Evolutionary conservation across 1,140 invertebrate genomes (phyloP).

Genomic region (Doryteuthis pealeii): DNA sequence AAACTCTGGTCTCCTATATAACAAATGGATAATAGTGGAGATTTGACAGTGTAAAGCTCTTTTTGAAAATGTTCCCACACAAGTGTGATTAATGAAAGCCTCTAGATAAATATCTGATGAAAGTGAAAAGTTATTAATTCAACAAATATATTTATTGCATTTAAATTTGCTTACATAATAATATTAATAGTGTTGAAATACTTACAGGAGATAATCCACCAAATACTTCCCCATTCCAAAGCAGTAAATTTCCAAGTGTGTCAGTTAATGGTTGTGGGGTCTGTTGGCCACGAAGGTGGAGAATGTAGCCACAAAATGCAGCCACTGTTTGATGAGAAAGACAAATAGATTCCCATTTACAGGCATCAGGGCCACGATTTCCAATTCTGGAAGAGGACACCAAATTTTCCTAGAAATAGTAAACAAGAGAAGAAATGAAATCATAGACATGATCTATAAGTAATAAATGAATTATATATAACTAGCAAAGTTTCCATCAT

Average conservation of each 20-base stretch:
- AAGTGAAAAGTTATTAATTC: no score
- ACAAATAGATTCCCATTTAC: neutral
- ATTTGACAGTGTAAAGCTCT: no score
- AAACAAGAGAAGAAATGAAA: neutral
- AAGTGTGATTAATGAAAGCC: no score
- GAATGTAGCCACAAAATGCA: conserved; percentile 61
- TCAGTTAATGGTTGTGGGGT: conserved; percentile 68
- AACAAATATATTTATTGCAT: no score
- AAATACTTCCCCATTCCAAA: conserved; percentile 85
- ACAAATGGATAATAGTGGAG: no score
- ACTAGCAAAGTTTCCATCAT: no score
- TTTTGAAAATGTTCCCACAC: no score
- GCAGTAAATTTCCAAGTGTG: conserved; percentile 65
- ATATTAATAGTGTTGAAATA: neutral
- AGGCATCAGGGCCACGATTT: conserved; percentile 38
- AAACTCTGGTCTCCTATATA: no score
- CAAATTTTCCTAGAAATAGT: conserved; percentile 24
- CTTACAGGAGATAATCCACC: conserved; percentile 57
- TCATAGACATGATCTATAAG: no score
- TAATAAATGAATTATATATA: no score
- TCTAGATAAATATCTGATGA: no score
- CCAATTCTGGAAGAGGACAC: conserved; percentile 23
- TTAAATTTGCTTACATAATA: no score
- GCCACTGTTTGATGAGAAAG: conserved; percentile 9
- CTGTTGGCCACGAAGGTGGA: conserved; percentile 73